A percentile compares a stretch with the other conserved stretches of the same genome.
Conservation (phyloP, 2,888 invertebrate species). For the Ichneumoninae sp. region DNA sequence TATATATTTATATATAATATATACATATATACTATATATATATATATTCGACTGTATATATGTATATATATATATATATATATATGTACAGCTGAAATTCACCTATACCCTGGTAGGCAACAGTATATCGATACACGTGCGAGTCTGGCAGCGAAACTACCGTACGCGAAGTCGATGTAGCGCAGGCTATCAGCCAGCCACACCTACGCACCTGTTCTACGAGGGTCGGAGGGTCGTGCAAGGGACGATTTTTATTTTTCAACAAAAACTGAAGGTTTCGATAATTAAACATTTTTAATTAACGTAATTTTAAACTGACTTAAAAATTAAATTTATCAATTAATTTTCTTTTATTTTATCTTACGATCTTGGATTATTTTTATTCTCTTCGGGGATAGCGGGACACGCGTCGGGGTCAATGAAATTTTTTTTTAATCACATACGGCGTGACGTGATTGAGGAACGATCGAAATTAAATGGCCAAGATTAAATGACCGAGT, state of each 20-base stretch:
- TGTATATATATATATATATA: conserved; percentile 33
- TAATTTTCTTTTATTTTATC: background rate
- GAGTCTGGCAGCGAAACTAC: conserved; percentile 50
- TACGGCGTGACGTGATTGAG: background rate
- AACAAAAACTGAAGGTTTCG: background rate
- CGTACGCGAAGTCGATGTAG: conserved; percentile 35
- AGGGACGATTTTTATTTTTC: conserved; percentile 18
- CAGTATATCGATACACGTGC: conserved; percentile 54
- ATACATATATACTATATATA: conserved; percentile 2
- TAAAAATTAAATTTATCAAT: background rate
- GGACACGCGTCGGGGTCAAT: background rate
- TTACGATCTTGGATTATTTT: no score
- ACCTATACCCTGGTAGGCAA: conserved; percentile 54
- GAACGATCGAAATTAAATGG: background rate
- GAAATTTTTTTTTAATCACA: background rate
- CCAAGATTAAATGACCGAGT: background rate
- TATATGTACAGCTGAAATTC: conserved; percentile 22
- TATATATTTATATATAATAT: conserved; percentile 44
- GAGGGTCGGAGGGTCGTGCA: background rate
- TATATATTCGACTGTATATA: background rate
- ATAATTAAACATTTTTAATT: background rate
- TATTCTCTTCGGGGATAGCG: no score
- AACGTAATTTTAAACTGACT: background rate
- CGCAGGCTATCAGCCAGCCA: conserved; percentile 48
- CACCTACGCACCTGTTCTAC: conserved; percentile 70